Conservation (phyloP, 2,797 vertebrate genomes). For the Bradypodion ventrale region DNA sequence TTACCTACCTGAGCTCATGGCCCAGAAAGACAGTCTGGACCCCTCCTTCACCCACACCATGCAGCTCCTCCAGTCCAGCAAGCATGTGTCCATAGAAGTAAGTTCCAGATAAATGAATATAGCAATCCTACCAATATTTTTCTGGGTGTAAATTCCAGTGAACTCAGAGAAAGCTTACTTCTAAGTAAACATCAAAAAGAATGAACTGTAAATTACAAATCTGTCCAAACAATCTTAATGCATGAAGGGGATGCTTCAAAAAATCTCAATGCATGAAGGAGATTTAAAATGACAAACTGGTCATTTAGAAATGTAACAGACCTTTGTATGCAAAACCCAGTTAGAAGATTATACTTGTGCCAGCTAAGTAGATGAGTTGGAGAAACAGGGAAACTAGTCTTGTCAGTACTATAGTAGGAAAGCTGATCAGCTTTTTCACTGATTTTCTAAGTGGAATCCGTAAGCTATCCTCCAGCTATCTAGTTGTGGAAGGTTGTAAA, state of each 20-base stretch:
- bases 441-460: neutral
- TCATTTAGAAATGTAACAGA: neutral
- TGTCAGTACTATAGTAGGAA: too few relatives aligned
- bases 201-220: neutral
- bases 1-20: too few relatives aligned
- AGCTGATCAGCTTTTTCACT: neutral
- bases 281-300: neutral
- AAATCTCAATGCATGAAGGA: neutral
- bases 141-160: neutral
- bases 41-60: too few relatives aligned
- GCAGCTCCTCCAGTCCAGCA: too few relatives aligned
- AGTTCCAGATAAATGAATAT: neutral
- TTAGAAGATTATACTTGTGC: neutral
- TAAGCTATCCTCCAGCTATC: neutral
- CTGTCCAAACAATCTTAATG: neutral
- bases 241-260: neutral
- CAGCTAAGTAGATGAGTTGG: neutral
- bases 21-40: too few relatives aligned
- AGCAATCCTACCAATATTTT: neutral
- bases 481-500: neutral
- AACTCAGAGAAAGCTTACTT: neutral
- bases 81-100: neutral
- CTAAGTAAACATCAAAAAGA: neutral
- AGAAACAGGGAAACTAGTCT: neutral
- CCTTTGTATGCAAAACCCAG: neutral